Percentiles rank a stretch among this genome's conserved stretches.
phyloP scores from a whole-genome alignment of 2,797 vertebrate species.

The Arnoldichthys spilopterus region DNA sequence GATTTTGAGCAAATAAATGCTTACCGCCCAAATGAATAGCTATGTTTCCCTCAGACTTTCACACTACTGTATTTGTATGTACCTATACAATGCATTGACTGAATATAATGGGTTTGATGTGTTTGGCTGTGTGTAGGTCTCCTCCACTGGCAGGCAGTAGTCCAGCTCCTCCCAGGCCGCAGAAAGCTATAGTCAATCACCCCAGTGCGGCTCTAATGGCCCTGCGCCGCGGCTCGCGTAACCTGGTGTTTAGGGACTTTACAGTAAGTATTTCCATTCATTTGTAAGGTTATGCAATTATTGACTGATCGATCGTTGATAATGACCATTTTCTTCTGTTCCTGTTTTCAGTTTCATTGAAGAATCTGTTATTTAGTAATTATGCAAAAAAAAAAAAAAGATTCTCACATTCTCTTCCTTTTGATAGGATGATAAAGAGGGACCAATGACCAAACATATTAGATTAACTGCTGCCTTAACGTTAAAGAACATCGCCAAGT shows the following conservation, averaged over 20 bases:
- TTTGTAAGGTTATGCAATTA: neutral
- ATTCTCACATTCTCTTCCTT: slow-evolving; percentile 24
- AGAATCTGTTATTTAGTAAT: neutral
- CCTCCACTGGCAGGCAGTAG: slow-evolving; percentile 80
- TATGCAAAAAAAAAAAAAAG: neutral
- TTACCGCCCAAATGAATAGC: too few species aligned
- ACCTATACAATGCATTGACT: too few species aligned
- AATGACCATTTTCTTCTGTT: neutral
- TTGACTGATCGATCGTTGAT: neutral
- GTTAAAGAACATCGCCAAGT: slow-evolving; percentile 99
- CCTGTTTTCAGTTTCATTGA: neutral
- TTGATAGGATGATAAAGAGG: slow-evolving; percentile 95
- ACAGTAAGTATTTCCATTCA: slow-evolving; percentile 83
- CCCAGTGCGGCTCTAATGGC: slow-evolving; percentile 99
- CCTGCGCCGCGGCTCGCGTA: slow-evolving; percentile 94
- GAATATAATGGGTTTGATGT: too few species aligned
- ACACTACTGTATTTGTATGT: too few species aligned
- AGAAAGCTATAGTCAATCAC: slow-evolving; percentile 98
- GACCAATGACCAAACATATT: slow-evolving; percentile 99
- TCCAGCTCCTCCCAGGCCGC: slow-evolving; percentile 87
- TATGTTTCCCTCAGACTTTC: too few species aligned
- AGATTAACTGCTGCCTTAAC: slow-evolving; percentile 99
- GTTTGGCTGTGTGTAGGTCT: slow-evolving; percentile 78
- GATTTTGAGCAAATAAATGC: too few species aligned
- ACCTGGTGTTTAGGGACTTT: slow-evolving; percentile 99